Evolutionary conservation across 2,888 invertebrate genomes (phyloP).

Genomic region (Dynastes maya): DNA sequence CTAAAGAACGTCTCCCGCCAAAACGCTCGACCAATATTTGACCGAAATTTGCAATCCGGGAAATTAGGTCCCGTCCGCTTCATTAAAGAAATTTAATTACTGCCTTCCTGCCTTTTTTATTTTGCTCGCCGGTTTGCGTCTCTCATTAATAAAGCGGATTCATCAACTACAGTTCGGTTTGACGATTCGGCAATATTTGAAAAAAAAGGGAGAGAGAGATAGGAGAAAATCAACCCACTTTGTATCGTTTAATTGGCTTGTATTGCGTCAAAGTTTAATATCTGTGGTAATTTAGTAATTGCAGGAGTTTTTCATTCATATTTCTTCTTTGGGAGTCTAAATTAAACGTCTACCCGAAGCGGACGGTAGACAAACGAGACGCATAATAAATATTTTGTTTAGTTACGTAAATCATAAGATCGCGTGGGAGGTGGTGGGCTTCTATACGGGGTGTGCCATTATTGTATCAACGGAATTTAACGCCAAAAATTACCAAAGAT

Average conservation of each 20-base stretch:
- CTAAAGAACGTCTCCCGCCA: neutral
- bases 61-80: slow-evolving; percentile 16
- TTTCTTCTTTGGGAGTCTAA: neutral
- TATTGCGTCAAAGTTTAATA: neutral
- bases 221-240: neutral
- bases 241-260: neutral
- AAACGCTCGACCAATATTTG: slow-evolving; percentile 27
- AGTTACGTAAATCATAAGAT: neutral
- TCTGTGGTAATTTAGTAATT: neutral
- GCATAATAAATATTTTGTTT: neutral
- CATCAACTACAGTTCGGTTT: neutral
- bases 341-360: neutral
- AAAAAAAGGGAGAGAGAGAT: too few relatives aligned
- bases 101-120: neutral
- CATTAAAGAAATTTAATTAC: slow-evolving; percentile 39
- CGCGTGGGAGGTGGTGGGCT: neutral
- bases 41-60: slow-evolving; percentile 32
- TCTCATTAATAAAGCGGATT: neutral
- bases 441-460: neutral
- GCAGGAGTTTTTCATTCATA: neutral
- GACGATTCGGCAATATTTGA: neutral
- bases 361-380: neutral
- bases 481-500: too few relatives aligned
- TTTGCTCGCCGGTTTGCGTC: neutral
- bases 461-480: too few relatives aligned